phyloP scores from a whole-genome alignment of 2,113 vertebrate species.

The Passer domesticus region DNA sequence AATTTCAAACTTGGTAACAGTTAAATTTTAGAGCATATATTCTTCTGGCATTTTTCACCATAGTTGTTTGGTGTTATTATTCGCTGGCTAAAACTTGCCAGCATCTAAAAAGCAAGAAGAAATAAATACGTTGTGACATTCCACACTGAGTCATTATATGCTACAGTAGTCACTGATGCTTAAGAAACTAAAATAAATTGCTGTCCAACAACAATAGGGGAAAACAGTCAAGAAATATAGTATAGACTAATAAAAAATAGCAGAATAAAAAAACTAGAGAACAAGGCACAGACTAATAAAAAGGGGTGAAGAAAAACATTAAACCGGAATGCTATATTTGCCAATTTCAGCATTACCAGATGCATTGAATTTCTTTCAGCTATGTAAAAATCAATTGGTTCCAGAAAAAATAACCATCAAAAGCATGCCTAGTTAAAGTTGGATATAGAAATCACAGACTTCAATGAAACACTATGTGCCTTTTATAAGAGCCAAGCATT shows the following conservation, averaged over 20 bases:
- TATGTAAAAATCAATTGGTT: constrained; percentile 50
- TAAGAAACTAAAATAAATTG: constrained; percentile 7
- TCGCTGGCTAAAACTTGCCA: not conserved
- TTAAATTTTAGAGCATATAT: not conserved
- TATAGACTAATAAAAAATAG: not conserved
- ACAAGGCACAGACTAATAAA: not conserved
- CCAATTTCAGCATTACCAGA: constrained; percentile 32
- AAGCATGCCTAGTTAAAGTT: constrained; percentile 38
- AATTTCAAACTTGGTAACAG: not conserved
- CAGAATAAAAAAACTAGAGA: not conserved
- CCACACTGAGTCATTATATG: not conserved
- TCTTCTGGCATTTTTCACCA: not conserved
- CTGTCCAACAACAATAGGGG: not conserved
- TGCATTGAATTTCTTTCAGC: constrained; percentile 44
- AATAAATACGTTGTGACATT: not conserved
- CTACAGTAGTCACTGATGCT: not conserved
- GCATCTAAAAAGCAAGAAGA: not conserved
- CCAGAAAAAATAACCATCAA: constrained; percentile 51
- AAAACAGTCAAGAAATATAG: not conserved
- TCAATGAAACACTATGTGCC: constrained; percentile 2
- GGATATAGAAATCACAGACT: not conserved
- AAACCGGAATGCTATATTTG: not conserved
- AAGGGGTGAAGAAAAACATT: not conserved
- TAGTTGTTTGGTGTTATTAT: not conserved
- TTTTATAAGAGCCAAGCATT: not conserved